A percentile compares a stretch with the other conserved stretches of the same genome.
Conservation (phyloP, 2,888 invertebrate species). For the Ethmia dodecea region DNA sequence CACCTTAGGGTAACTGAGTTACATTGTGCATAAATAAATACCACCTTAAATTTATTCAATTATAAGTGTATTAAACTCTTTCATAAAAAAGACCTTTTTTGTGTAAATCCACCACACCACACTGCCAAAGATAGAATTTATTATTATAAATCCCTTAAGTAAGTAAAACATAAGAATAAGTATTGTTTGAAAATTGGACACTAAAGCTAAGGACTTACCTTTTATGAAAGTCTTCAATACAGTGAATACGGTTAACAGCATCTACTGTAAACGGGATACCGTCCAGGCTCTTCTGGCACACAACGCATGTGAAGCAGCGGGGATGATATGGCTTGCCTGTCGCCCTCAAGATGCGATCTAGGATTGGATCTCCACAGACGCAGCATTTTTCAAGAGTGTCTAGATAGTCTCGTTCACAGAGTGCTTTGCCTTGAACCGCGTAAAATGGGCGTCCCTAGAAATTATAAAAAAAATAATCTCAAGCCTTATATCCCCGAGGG, state of each 20-base stretch:
- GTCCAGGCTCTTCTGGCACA: conserved; percentile 96
- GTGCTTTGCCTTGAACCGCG: conserved; percentile 94
- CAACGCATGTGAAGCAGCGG: conserved; percentile 96
- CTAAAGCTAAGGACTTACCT: no score
- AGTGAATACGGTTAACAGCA: conserved; percentile 97
- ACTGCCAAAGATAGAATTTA: no score
- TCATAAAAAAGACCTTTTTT: no score
- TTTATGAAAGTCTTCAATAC: conserved; percentile 99
- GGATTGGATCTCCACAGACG: conserved; percentile 95
- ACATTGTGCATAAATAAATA: no score
- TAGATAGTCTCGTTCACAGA: conserved; percentile 97
- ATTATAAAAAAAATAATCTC: no score
- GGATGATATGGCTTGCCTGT: conserved; percentile 99
- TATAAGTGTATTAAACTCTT: no score
- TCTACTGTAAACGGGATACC: conserved; percentile 99
- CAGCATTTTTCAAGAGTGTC: conserved; percentile 98
- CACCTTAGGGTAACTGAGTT: no score
- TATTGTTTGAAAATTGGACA: no score
- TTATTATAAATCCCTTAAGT: no score
- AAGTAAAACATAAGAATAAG: neutral
- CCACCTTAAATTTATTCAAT: no score
- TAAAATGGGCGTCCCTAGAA: conserved; percentile 95
- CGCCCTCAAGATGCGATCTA: conserved; percentile 95
- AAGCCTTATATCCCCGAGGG: no score
- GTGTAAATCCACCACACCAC: no score